Evolutionary conservation across 2,113 vertebrate genomes (phyloP), one percentile per base, ranked within the genome.

Genomic region (Columbina picui): DNA sequence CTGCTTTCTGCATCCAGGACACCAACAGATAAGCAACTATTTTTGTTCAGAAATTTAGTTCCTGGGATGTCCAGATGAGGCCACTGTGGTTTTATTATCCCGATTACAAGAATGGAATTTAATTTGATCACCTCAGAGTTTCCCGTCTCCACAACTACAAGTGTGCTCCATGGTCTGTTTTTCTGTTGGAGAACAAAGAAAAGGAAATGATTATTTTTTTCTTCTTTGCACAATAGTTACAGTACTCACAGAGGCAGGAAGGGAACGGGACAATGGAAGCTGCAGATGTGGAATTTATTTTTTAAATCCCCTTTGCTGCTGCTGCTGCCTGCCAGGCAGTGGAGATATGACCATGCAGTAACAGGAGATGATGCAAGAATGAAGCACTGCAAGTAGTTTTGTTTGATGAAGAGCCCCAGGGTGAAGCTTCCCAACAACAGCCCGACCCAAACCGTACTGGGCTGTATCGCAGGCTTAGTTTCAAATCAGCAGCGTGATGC

Each of bases 41-140:
- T 83, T 95, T 41, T 73, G 32, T 82, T 65, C 49, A 63, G n/a
- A 69, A 49, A 23, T 77, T 67, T 52, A 96, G 84, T 94, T 96
- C 95, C 92, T 55, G 29, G 27, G 18, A 38, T 75, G 89, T 73
- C 94, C 96, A 94, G 94, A 96, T 77, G 94, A 96, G 95, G 95
- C 92, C 94, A 97, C 93, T 97, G 89, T 97, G 73, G 94, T 30
- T 90, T 94, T 96, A 76, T 67, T 70, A 70, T 91, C 80, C 77
- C 0, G 0, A 22, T 52, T 59, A 60, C 43, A 55, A 67, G 78
- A 63, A 65, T 65, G 60, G 32, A 57, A 77, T 59, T 83, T 34
- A 15, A 50, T 95, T 91, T 67, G 32, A 43, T 93, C 92, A 88
- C 82, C 90, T 96, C 84, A 69, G 90, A 85, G 63, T 88, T 96